These are phyloP conservation scores for Lepus timidus DNA, from an alignment of 2,113 vertebrate genomes.

Conservation along the genomic window DNA sequence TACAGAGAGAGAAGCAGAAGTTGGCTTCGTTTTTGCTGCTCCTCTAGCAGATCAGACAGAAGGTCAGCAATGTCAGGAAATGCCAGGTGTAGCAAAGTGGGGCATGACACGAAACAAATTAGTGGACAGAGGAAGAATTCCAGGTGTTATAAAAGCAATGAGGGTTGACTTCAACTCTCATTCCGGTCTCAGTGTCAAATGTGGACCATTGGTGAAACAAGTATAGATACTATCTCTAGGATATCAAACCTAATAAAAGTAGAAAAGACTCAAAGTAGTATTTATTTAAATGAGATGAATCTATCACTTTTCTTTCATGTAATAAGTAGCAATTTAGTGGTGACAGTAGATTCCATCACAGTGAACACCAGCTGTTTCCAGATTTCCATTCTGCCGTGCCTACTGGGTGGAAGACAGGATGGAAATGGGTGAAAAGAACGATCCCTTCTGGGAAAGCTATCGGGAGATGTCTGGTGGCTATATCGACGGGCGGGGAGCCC, in stretches of 20 bases:
- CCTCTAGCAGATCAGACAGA: not conserved
- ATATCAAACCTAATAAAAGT: not conserved
- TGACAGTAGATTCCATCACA: too few relatives aligned
- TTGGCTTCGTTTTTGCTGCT: not conserved
- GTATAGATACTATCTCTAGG: too few relatives aligned
- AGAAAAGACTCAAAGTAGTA: not conserved
- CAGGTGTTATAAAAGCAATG: not conserved
- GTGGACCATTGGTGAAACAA: not conserved
- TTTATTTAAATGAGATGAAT: not conserved
- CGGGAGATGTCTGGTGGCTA: too few relatives aligned
- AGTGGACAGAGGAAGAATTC: not conserved
- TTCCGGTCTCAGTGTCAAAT: not conserved
- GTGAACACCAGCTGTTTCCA: not conserved
- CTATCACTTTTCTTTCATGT: too few relatives aligned
- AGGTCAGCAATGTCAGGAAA: not conserved
- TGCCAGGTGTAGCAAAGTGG: too few relatives aligned
- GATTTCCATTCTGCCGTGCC: not conserved
- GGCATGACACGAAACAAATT: fast-evolving
- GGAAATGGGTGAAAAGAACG: not conserved
- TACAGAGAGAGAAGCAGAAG: not conserved
- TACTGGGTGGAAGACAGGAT: not conserved
- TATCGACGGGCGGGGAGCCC: too few relatives aligned
- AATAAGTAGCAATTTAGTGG: not conserved
- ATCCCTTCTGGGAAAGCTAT: too few relatives aligned
- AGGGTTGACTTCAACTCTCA: too few relatives aligned